Conservation (phyloP, 1,140 invertebrate species). For the Tetramorium alpestre region DNA sequence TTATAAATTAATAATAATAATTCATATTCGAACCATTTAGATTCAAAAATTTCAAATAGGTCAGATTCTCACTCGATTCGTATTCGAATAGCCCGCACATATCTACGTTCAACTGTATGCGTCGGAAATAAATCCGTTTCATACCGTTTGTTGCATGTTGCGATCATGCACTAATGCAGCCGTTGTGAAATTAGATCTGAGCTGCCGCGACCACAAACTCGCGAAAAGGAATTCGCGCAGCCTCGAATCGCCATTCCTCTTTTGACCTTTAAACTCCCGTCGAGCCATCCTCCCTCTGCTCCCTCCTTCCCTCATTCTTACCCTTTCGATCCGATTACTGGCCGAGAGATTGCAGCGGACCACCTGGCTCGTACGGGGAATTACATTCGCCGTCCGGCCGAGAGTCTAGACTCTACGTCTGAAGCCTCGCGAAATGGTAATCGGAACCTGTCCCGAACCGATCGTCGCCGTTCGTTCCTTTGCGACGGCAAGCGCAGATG, state of each 20-base stretch:
- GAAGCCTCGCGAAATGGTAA: slow-evolving; percentile 75
- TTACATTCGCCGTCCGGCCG: slow-evolving; percentile 52
- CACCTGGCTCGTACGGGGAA: slow-evolving; percentile 68
- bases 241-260: slow-evolving; percentile 27
- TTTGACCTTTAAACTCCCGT: slow-evolving; percentile 59
- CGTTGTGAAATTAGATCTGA: slow-evolving; percentile 33
- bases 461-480: slow-evolving; percentile 68
- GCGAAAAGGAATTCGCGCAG: slow-evolving; percentile 24
- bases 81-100: too few relatives aligned
- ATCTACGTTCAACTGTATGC: too few relatives aligned
- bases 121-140: slow-evolving; percentile 15
- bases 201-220: slow-evolving; percentile 10
- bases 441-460: slow-evolving; percentile 71
- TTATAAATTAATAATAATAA: too few relatives aligned
- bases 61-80: too few relatives aligned
- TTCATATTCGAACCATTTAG: too few relatives aligned
- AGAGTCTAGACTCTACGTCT: slow-evolving; percentile 42
- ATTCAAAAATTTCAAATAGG: too few relatives aligned
- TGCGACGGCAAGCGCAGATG: slow-evolving; percentile 8
- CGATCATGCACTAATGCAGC: background rate
- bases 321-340: slow-evolving; percentile 67
- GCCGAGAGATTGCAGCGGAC: slow-evolving; percentile 64
- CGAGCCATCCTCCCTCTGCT: background rate
- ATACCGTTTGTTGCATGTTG: background rate
- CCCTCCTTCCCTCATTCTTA: background rate